These are phyloP conservation scores for Diabrotica undecimpunctata DNA, from an alignment of 1,140 invertebrate species.

Conservation along the genomic window DNA sequence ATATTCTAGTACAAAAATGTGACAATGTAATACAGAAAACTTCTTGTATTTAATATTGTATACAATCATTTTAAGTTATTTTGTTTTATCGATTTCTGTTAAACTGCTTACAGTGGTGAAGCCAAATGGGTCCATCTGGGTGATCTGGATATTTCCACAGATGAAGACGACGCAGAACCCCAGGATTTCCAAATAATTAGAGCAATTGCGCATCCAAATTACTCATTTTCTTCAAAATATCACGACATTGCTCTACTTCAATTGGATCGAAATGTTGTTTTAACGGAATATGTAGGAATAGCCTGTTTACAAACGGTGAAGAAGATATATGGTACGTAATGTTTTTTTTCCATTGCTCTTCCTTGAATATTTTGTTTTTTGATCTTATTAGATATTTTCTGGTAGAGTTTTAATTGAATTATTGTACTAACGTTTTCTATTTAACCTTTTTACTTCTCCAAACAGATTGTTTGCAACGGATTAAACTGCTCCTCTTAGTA, in stretches of 20 bases:
- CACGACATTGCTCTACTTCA: background rate
- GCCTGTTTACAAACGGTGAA: background rate
- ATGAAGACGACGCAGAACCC: background rate
- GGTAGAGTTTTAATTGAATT: background rate
- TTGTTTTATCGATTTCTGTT: no score
- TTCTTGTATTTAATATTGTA: no score
- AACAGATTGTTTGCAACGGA: no score
- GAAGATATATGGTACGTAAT: background rate
- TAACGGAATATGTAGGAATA: background rate
- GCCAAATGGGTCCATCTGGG: constrained; percentile 13
- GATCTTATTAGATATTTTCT: constrained; percentile 3
- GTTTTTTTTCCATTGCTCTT: background rate
- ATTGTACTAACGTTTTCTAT: no score
- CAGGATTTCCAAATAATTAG: background rate
- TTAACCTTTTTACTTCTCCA: no score
- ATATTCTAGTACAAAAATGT: no score
- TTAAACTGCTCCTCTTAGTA: no score
- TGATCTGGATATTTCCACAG: constrained; percentile 13
- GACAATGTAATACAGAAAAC: no score
- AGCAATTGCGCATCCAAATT: background rate
- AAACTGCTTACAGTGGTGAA: no score
- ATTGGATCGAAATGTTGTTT: background rate
- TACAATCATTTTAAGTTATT: no score
- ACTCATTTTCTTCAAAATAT: background rate
- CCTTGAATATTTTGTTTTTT: background rate